Evolutionary conservation across 2,888 invertebrate genomes (phyloP).

Genomic region (Melinopterus prodromus): DNA sequence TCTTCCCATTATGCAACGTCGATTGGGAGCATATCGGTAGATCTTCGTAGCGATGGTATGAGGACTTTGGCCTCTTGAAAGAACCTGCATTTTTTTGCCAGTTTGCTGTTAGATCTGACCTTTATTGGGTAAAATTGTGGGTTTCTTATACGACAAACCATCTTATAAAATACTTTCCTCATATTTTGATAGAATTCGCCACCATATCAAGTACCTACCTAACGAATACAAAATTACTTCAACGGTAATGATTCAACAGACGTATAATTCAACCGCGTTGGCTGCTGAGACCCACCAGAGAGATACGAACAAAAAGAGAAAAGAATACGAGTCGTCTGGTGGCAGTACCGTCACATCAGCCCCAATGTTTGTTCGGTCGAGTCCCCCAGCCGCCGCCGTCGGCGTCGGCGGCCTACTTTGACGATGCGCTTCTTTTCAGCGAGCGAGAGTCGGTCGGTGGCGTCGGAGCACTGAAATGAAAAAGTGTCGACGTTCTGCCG

Average conservation of each 20-base stretch:
- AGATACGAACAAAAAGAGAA: neutral
- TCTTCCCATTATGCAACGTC: too few relatives aligned
- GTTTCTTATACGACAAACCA: too few relatives aligned
- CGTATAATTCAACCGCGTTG: neutral
- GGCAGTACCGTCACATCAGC: constrained; percentile 34
- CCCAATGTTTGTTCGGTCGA: constrained; percentile 37
- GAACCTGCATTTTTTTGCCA: too few relatives aligned
- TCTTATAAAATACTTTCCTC: too few relatives aligned
- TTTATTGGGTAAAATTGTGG: too few relatives aligned
- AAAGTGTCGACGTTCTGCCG: constrained; percentile 40
- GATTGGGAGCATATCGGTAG: too few relatives aligned
- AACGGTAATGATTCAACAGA: neutral
- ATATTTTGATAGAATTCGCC: too few relatives aligned
- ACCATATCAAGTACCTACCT: too few relatives aligned
- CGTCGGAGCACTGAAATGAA: constrained; percentile 35
- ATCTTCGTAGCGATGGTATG: too few relatives aligned
- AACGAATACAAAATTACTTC: too few relatives aligned
- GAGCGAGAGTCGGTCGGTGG: constrained; percentile 26
- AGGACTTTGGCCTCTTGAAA: too few relatives aligned
- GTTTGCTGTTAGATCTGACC: too few relatives aligned
- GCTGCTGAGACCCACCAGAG: neutral
- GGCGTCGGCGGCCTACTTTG: constrained; percentile 36
- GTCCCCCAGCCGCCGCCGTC: constrained; percentile 24
- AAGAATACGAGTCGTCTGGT: constrained; percentile 16
- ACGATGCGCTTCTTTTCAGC: constrained; percentile 39